phyloP scores from a whole-genome alignment of 2,888 invertebrate genomes.

The Flabesymbios commensalis region DNA sequence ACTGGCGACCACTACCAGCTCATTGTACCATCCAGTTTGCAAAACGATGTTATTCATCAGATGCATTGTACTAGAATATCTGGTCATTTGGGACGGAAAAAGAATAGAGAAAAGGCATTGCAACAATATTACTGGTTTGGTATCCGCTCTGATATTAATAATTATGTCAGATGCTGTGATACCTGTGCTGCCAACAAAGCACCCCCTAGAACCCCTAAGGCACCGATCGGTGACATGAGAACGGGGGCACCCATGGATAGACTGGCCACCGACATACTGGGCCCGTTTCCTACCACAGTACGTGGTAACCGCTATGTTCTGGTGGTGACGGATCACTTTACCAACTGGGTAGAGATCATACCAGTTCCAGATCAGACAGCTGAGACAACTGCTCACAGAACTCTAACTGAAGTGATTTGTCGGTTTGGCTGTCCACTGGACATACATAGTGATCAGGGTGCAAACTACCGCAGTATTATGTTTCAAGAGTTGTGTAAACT shows the following conservation, averaged over 20 bases:
- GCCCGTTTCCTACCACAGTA: slow-evolving; percentile 30
- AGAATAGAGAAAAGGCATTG: background rate
- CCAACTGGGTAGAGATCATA: slow-evolving; percentile 27
- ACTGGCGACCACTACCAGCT: too few species aligned
- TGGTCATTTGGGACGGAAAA: slow-evolving; percentile 7
- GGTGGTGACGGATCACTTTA: slow-evolving; percentile 34
- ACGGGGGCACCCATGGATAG: too few species aligned
- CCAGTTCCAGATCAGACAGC: slow-evolving; percentile 24
- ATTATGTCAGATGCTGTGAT: background rate
- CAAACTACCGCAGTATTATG: slow-evolving; percentile 31
- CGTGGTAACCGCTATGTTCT: slow-evolving; percentile 33
- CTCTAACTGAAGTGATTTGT: slow-evolving; percentile 29
- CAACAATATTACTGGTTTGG: slow-evolving; percentile 5
- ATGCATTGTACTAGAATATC: background rate
- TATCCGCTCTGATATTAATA: background rate
- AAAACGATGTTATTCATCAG: too few species aligned
- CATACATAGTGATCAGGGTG: slow-evolving; percentile 35
- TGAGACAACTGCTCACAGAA: slow-evolving; percentile 28
- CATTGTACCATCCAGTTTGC: too few species aligned
- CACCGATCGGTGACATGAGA: too few species aligned
- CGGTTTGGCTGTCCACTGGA: slow-evolving; percentile 25
- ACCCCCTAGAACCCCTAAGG: background rate
- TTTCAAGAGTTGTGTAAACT: slow-evolving; percentile 26
- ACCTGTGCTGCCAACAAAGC: background rate
- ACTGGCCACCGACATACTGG: slow-evolving; percentile 32